phyloP scores from a whole-genome alignment of 53 echinoderm and acorn worm species.

The Zoroaster sp. region DNA sequence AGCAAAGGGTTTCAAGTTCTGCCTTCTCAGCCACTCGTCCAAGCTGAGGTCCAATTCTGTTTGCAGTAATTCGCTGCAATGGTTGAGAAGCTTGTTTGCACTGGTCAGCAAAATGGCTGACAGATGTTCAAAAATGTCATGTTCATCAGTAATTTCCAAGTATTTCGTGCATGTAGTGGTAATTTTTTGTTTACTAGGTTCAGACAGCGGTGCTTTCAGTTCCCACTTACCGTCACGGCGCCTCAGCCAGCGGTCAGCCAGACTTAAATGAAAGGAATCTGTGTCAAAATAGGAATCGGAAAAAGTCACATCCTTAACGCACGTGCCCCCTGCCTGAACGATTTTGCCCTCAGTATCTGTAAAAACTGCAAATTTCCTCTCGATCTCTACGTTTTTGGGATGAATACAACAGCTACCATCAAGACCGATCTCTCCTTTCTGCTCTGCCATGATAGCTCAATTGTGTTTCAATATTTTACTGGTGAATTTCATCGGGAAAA shows the following conservation, averaged over 20 bases:
- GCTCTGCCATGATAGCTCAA: not conserved
- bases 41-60: not conserved
- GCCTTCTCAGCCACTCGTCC: constrained; percentile 24
- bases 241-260: constrained; percentile 72
- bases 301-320: constrained; percentile 38
- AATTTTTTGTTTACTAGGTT: constrained; percentile 14
- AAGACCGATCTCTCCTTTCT: not conserved
- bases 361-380: constrained; percentile 71
- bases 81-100: not conserved
- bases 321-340: constrained; percentile 61
- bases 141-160: constrained; percentile 47
- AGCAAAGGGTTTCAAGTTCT: constrained; percentile 61
- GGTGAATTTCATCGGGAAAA: not conserved
- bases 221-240: constrained; percentile 74
- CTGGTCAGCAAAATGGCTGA: constrained; percentile 53
- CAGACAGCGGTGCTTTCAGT: constrained; percentile 65
- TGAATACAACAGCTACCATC: not conserved
- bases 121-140: constrained; percentile 55
- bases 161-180: constrained; percentile 61
- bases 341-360: constrained; percentile 58
- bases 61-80: not conserved
- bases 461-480: not conserved
- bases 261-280: constrained; percentile 59
- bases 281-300: constrained; percentile 76
- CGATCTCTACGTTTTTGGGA: constrained; percentile 67